Percentiles rank a stretch among this genome's conserved stretches.
Conservation (phyloP, 30 jellyfish, hydroid and myxozoan species). For the Hydra vulgaris region DNA sequence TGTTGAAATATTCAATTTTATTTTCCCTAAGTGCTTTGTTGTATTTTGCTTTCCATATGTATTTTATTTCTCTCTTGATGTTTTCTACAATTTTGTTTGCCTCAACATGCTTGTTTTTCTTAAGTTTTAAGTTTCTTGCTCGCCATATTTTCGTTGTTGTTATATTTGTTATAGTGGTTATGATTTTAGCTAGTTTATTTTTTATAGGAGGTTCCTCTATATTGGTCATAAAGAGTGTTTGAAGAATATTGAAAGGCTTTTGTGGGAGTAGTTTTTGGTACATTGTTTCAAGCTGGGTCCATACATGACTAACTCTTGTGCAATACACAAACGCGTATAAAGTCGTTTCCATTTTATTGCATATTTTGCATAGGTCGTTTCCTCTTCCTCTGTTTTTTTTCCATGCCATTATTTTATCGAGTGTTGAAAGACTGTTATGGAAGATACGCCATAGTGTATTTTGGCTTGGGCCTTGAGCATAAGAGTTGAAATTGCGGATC, state of each 20-base stretch:
- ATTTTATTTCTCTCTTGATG: not conserved
- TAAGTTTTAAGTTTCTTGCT: not conserved
- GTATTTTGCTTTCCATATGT: not conserved
- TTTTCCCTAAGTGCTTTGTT: too few species aligned
- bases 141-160: not conserved
- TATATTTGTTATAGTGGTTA: not conserved
- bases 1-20: too few species aligned
- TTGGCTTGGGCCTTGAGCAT: not conserved
- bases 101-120: not conserved
- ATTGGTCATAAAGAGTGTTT: too few species aligned
- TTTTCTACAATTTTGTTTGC: not conserved
- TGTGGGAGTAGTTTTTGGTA: not conserved
- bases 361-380: not conserved
- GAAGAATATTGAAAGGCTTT: not conserved
- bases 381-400: not conserved
- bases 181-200: not conserved
- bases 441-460: not conserved
- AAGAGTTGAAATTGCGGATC: too few species aligned
- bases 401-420: not conserved
- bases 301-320: not conserved
- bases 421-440: not conserved
- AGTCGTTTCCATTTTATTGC: not conserved
- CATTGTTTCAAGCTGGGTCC: not conserved
- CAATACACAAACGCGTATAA: not conserved
- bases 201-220: not conserved